A percentile compares a stretch with the other conserved stretches of the same genome.
phyloP scores from a whole-genome alignment of 2,113 vertebrate genomes.

The Plecturocebus donacophilus region DNA sequence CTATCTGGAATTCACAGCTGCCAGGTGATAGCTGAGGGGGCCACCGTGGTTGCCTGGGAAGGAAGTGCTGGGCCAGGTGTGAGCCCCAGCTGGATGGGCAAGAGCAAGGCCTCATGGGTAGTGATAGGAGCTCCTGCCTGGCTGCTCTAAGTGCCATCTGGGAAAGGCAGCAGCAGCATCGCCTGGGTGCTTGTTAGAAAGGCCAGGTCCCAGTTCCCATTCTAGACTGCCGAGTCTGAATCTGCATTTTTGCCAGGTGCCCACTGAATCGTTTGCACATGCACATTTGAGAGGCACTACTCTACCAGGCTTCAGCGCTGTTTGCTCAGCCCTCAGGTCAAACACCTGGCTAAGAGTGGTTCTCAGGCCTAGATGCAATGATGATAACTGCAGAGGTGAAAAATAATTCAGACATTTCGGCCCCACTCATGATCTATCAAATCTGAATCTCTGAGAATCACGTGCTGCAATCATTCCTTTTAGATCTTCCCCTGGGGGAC shows the following conservation, averaged over 20 bases:
- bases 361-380: not conserved
- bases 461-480: not conserved
- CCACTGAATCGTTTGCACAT: rapidly evolving
- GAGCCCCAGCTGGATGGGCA: not conserved
- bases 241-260: not conserved
- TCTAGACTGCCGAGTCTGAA: not conserved
- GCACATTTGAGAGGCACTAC: not conserved
- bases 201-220: rapidly evolving
- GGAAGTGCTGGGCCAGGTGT: not conserved
- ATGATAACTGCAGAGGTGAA: too few relatives aligned
- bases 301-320: rapidly evolving
- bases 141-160: too few relatives aligned
- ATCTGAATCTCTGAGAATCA: not conserved
- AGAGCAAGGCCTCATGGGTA: not conserved
- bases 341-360: not conserved
- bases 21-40: not conserved
- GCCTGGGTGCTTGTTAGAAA: not conserved
- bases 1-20: not conserved
- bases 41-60: not conserved
- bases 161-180: not conserved
- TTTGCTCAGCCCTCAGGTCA: not conserved
- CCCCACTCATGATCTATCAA: not conserved
- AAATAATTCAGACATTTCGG: not conserved
- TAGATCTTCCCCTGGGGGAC: not conserved
- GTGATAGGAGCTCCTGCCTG: rapidly evolving